Base-by-base conservation (phyloP, 2,888 invertebrate genomes). In the Crematogaster levior region DNA sequence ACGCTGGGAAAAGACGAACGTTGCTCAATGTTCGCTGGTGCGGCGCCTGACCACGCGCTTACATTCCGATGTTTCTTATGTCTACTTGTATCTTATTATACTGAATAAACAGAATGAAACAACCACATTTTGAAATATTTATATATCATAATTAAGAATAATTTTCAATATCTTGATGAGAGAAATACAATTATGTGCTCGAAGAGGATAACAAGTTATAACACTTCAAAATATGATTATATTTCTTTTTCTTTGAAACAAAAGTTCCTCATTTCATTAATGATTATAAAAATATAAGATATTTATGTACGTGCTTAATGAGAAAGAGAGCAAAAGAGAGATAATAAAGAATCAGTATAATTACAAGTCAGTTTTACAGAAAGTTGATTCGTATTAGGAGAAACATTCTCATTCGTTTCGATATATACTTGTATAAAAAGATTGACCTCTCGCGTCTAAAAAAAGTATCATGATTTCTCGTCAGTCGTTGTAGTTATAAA, bases 21-120 rank as follows among this genome's bases (percentile, higher is more conserved):
- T 87, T 87, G 79, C 83, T 84, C 87, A 84, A 87, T 80, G 80
- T 68, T 77, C 83, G 21, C 3, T 30, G 21, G 24, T 48, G 51
- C 75, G 85, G 68, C 87, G 87, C 77, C 83, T 81, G 30, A 61
- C 60, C 53, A 43, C 61, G 63, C 46, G 68, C 65, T 21, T 34
- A 51, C 18, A 53, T 24, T 80, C 74, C 46, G 60, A 56, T 43
- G 58, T 70, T 15, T 46, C 40, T 60, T 43, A 43, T 46, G 15
- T n/a, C 12, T 0, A 4, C 4, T 37, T 46, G n/a, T 43, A 60
- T 34, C 27, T 18, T 51, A 7, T 40, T 81, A 40, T 24, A 34
- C 48, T 34, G 21, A 6, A 73, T 46, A 34, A 58, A 73, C 27
- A 15, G 5, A 5, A 53, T 53, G 2, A 51, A 51, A 34, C 5